phyloP scores from a whole-genome alignment of 2,888 invertebrate species.

The Caenorhabditis parvicauda region DNA sequence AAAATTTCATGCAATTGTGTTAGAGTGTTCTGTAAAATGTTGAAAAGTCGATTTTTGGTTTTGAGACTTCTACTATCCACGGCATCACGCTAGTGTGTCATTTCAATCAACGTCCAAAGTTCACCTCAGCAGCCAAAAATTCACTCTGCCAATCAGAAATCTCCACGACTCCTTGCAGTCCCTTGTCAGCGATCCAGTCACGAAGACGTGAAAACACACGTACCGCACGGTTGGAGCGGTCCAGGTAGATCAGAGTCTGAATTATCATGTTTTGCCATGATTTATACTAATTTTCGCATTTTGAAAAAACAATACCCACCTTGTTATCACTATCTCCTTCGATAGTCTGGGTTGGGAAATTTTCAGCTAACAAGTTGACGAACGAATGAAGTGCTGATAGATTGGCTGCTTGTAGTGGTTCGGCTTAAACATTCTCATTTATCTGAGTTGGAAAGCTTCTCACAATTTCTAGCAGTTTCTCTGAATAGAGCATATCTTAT shows the following conservation, averaged over 20 bases:
- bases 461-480: slow-evolving; percentile 31
- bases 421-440: slow-evolving; percentile 25
- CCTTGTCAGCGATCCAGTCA: slow-evolving; percentile 49
- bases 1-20: no score
- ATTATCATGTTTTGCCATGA: slow-evolving; percentile 1
- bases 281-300: not conserved
- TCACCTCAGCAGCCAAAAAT: slow-evolving; percentile 51
- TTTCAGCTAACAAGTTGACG: slow-evolving; percentile 49
- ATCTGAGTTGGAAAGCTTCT: not conserved
- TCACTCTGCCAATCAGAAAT: slow-evolving; percentile 55
- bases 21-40: no score
- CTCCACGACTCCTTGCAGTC: slow-evolving; percentile 33
- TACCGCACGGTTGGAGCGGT: slow-evolving; percentile 40
- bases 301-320: not conserved
- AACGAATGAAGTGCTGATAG: slow-evolving; percentile 56
- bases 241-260: slow-evolving; percentile 30
- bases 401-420: slow-evolving; percentile 49
- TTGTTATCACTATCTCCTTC: slow-evolving; percentile 20
- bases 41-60: not conserved
- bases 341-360: slow-evolving; percentile 37
- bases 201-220: slow-evolving; percentile 41
- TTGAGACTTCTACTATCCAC: not conserved
- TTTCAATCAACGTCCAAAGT: not conserved
- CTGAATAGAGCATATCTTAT: slow-evolving; percentile 45
- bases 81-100: no score